Conservation (phyloP, 2,888 invertebrate genomes). For the Metopia argyrocephala region DNA sequence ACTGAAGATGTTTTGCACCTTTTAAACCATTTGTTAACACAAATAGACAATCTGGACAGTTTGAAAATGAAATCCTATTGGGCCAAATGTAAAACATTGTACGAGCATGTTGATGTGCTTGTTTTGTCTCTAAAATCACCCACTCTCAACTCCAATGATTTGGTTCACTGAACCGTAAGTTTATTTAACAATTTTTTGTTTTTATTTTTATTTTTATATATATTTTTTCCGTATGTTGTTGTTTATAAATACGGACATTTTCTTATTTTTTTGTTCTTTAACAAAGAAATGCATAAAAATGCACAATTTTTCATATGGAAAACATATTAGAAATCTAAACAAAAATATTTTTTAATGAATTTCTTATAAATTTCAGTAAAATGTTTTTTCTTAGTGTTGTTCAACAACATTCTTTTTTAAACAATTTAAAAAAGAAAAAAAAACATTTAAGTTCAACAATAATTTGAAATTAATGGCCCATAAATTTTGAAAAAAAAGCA, state of each 20-base stretch:
- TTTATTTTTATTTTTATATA: constrained; percentile 7
- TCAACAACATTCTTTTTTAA: not conserved
- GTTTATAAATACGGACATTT: not conserved
- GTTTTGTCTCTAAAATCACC: constrained; percentile 19
- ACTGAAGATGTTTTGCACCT: not conserved
- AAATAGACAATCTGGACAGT: not conserved
- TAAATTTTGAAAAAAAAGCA: constrained; percentile 17
- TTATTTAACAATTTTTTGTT: constrained; percentile 38
- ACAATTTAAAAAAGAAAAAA: constrained; percentile 21
- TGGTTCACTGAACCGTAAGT: constrained; percentile 62
- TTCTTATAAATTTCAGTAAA: constrained; percentile 18
- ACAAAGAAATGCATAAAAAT: not conserved
- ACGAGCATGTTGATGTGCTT: not conserved
- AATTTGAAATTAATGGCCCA: constrained; percentile 34
- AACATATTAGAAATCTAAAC: not conserved
- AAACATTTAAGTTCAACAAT: not conserved
- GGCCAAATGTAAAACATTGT: not conserved
- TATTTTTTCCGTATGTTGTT: not conserved
- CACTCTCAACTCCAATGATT: constrained; percentile 55
- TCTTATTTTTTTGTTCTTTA: not conserved
- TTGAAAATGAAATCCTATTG: not conserved
- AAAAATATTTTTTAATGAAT: constrained; percentile 34
- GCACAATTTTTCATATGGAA: not conserved
- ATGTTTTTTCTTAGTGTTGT: no score
- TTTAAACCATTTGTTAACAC: not conserved